A percentile compares a stretch with the other conserved stretches of the same genome.
These are phyloP conservation scores for Drosophila longiperda DNA, from an alignment of 2,888 invertebrate genomes.

Conservation along the genomic window DNA sequence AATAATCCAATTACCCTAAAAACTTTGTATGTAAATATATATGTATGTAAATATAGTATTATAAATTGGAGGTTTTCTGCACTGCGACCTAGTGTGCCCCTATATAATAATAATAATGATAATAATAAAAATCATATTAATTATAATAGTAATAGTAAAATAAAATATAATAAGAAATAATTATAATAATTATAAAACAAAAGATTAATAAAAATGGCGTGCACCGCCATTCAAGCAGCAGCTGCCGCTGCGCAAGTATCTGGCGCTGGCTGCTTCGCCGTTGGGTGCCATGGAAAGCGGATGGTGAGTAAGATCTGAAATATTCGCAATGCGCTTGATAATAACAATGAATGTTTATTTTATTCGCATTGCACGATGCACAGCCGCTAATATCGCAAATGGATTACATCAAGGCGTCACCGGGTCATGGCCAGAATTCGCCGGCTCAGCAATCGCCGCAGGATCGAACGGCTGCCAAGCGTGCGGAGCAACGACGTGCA, in stretches of 20 bases:
- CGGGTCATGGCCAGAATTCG: conserved; percentile 83
- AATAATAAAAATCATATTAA: too few relatives aligned
- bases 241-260: conserved; percentile 60
- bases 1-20: too few relatives aligned
- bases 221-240: conserved; percentile 24
- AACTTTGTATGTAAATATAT: too few relatives aligned
- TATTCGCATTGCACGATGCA: conserved; percentile 70
- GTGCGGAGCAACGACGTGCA: conserved; percentile 92
- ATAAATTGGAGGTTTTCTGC: too few relatives aligned
- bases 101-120: too few relatives aligned
- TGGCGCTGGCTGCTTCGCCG: conserved; percentile 79
- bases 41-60: conserved; percentile 81
- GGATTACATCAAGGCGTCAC: conserved; percentile 85
- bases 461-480: conserved; percentile 89
- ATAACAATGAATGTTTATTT: neutral
- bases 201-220: too few relatives aligned
- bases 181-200: too few relatives aligned
- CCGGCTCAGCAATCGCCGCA: conserved; percentile 82
- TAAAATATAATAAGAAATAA: too few relatives aligned
- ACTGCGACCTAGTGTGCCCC: too few relatives aligned
- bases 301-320: conserved; percentile 69
- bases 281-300: conserved; percentile 88
- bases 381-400: conserved; percentile 83
- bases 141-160: too few relatives aligned
- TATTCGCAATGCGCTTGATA: neutral